Conservation (phyloP, 2,113 vertebrate species). For the Morone chrysops region DNA sequence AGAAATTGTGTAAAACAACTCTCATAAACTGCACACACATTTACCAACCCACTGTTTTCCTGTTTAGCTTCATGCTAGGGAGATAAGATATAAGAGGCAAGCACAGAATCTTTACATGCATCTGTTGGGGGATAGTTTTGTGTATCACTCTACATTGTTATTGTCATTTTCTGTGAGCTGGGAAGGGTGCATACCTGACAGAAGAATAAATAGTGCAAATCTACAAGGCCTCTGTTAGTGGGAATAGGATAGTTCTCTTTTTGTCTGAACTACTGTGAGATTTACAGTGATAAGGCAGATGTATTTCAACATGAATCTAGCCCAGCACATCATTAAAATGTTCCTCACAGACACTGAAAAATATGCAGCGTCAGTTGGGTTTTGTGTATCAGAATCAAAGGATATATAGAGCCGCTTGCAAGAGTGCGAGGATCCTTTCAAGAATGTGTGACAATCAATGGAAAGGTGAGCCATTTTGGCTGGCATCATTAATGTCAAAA, state of each 20-base stretch:
- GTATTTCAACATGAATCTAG: neutral
- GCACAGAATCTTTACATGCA: neutral
- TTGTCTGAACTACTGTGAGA: neutral
- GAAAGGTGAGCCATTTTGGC: constrained; percentile 55
- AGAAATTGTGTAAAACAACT: neutral
- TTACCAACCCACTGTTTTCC: neutral
- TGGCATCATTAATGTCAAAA: constrained; percentile 72
- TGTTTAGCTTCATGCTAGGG: neutral
- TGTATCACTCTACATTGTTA: neutral
- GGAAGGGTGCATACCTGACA: neutral
- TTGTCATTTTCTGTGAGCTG: neutral
- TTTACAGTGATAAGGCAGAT: constrained; percentile 20
- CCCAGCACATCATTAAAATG: neutral
- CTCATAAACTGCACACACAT: neutral
- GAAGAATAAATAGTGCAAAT: neutral
- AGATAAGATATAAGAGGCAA: neutral
- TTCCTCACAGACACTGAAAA: neutral
- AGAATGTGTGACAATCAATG: constrained; percentile 52
- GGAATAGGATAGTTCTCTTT: neutral
- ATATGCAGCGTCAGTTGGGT: neutral
- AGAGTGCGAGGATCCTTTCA: constrained; percentile 34
- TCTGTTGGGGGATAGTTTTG: neutral
- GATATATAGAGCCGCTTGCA: neutral
- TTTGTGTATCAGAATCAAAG: constrained; percentile 1
- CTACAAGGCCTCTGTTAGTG: neutral